These are phyloP conservation scores for Porites australiensis DNA, from an alignment of 64 coral and sea anemone genomes.

Conservation along the genomic window DNA sequence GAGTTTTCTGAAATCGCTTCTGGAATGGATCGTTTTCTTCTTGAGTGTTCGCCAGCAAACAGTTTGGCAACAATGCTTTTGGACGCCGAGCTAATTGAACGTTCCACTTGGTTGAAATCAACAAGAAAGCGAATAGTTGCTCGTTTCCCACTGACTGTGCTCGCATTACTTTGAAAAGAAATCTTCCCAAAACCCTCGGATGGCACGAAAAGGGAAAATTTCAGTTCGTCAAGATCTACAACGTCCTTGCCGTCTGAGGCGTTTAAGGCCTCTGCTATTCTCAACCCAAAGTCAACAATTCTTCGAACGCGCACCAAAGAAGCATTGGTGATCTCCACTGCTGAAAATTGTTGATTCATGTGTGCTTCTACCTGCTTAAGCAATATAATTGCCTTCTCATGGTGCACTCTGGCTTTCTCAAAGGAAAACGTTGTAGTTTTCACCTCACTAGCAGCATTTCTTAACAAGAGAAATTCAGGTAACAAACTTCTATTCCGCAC, in stretches of 20 bases:
- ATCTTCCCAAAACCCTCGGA: neutral
- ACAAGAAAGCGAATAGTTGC: neutral
- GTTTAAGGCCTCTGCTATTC: slow-evolving; percentile 5
- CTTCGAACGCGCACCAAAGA: slow-evolving; percentile 16
- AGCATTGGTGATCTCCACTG: slow-evolving; percentile 23
- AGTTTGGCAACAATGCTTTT: neutral
- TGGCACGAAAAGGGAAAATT: neutral
- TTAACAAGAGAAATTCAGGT: neutral
- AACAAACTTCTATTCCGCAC: slow-evolving; percentile 5
- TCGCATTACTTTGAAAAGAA: neutral
- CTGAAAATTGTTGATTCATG: slow-evolving; percentile 1
- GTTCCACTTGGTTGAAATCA: slow-evolving; percentile 22
- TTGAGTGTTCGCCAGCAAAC: neutral
- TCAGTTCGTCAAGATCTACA: slow-evolving; percentile 7
- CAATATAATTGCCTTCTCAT: neutral
- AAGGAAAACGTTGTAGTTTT: neutral
- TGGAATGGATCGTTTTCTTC: neutral
- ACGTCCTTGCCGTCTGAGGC: neutral
- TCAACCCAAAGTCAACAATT: slow-evolving; percentile 7
- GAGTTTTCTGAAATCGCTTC: neutral
- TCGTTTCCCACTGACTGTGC: neutral
- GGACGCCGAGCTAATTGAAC: slow-evolving; percentile 1
- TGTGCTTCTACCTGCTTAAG: slow-evolving; percentile 11
- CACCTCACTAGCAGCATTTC: neutral
- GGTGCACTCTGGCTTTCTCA: slow-evolving; percentile 18